Conservation (phyloP, 2,113 vertebrate species). For the Aegithalos caudatus region DNA sequence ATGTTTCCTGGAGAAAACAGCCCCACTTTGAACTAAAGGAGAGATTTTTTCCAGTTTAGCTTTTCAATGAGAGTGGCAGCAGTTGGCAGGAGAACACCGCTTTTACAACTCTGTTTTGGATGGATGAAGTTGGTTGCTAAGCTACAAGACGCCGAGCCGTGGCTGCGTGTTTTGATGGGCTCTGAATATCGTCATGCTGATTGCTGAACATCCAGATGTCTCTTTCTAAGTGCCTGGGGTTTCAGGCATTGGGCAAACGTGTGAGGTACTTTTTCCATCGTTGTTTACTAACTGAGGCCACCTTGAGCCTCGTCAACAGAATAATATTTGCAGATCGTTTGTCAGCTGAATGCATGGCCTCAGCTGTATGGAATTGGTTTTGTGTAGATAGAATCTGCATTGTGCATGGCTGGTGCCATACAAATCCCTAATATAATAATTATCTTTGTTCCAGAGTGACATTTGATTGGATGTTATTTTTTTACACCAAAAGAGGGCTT, state of each 20-base stretch:
- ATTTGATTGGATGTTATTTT: not conserved
- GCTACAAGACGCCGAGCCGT: slow-evolving; percentile 70
- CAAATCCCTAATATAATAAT: not conserved
- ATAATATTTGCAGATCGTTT: slow-evolving; percentile 62
- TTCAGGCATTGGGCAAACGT: slow-evolving; percentile 48
- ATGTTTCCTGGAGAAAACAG: slow-evolving; percentile 31
- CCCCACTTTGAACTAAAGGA: slow-evolving; percentile 1
- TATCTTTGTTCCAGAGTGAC: not conserved
- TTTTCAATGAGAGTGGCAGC: slow-evolving; percentile 65
- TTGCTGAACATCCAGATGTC: slow-evolving; percentile 69
- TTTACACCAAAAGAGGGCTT: not conserved
- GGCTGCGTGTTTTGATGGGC: slow-evolving; percentile 74
- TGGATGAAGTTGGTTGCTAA: slow-evolving; percentile 70
- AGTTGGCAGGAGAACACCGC: slow-evolving; percentile 55
- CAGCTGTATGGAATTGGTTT: slow-evolving; percentile 4
- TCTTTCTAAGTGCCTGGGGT: slow-evolving; percentile 61
- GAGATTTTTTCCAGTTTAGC: slow-evolving; percentile 57
- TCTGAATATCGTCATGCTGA: slow-evolving; percentile 50
- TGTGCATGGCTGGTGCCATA: not conserved
- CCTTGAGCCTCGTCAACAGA: slow-evolving; percentile 57
- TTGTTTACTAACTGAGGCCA: slow-evolving; percentile 64
- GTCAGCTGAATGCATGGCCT: slow-evolving; percentile 23
- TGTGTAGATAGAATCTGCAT: not conserved
- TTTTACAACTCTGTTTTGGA: slow-evolving; percentile 81
- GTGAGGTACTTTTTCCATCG: slow-evolving; percentile 70